A percentile compares a stretch with the other conserved stretches of the same genome.
These are phyloP conservation scores for Fistularia commersonii DNA, from an alignment of 2,797 vertebrate species.

Conservation along the genomic window DNA sequence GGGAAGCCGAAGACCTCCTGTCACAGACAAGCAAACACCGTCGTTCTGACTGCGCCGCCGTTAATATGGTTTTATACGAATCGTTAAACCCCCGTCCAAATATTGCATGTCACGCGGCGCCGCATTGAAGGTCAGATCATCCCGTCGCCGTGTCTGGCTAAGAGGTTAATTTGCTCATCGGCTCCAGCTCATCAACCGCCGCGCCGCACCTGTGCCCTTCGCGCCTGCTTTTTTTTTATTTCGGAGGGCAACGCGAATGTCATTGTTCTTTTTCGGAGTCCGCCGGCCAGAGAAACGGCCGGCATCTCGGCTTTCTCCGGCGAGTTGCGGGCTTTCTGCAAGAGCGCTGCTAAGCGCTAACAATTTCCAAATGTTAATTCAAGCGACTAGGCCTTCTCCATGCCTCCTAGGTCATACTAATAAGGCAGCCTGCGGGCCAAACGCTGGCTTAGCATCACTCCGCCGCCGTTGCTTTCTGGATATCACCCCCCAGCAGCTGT, in stretches of 20 bases:
- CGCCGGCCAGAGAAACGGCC: constrained; percentile 58
- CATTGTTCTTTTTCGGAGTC: constrained; percentile 58
- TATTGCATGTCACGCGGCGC: constrained; percentile 52
- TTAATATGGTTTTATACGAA: constrained; percentile 39
- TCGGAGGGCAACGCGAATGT: constrained; percentile 73
- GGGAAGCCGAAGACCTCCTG: too few species aligned
- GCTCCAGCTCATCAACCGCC: constrained; percentile 72
- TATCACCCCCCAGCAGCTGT: constrained; percentile 4
- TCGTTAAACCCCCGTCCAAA: constrained; percentile 47
- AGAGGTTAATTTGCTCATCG: constrained; percentile 70
- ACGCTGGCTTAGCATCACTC: constrained; percentile 12
- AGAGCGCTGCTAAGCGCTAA: too few species aligned
- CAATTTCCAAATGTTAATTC: too few species aligned
- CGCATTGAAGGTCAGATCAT: constrained; percentile 60
- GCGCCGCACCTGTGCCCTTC: constrained; percentile 50
- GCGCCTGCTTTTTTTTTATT: constrained; percentile 46
- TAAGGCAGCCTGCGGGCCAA: constrained; percentile 42
- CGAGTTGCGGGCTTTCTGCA: constrained; percentile 57
- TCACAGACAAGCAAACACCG: not conserved
- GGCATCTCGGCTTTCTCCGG: constrained; percentile 63
- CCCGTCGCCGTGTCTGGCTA: constrained; percentile 61
- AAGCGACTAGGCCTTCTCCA: constrained; percentile 53
- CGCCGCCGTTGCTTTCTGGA: constrained; percentile 10
- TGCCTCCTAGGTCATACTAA: constrained; percentile 60
- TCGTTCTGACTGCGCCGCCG: constrained; percentile 31